Conservation (phyloP, 2,888 invertebrate species). For the Idaea straminata region DNA sequence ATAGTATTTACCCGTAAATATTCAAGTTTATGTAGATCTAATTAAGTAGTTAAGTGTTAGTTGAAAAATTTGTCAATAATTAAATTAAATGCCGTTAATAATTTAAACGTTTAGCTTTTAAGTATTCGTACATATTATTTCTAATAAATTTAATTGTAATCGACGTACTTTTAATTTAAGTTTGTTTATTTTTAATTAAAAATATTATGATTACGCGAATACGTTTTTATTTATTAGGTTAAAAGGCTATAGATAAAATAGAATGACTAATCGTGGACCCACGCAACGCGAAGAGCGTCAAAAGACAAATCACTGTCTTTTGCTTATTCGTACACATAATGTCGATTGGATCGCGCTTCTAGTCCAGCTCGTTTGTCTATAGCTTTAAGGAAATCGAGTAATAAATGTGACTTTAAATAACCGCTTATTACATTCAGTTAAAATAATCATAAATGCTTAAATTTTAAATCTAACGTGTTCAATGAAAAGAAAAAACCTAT, state of each 20-base stretch:
- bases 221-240: slow-evolving; percentile 1
- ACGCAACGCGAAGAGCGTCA: background rate
- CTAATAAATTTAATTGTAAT: slow-evolving; percentile 9
- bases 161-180: slow-evolving; percentile 7
- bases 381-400: slow-evolving; percentile 37
- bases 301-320: too few species aligned
- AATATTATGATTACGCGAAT: slow-evolving; percentile 9
- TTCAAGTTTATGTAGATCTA: slow-evolving; percentile 64
- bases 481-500: background rate
- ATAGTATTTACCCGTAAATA: slow-evolving; percentile 51
- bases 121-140: slow-evolving; percentile 17
- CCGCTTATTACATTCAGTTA: slow-evolving; percentile 27
- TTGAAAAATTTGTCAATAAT: slow-evolving; percentile 44
- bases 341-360: background rate
- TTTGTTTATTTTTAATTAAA: slow-evolving; percentile 10
- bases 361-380: background rate
- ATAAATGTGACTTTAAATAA: slow-evolving; percentile 75
- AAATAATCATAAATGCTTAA: slow-evolving; percentile 2
- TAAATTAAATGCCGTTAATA: slow-evolving; percentile 45
- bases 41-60: slow-evolving; percentile 67
- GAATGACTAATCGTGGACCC: background rate
- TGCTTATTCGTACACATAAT: background rate
- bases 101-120: slow-evolving; percentile 32
- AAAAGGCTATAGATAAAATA: slow-evolving; percentile 5
- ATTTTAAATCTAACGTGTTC: background rate